Evolutionary conservation across 2,113 vertebrate species (phyloP), one percentile per base, ranked within the genome.

Genomic region (Sarotherodon lohbergeri): DNA sequence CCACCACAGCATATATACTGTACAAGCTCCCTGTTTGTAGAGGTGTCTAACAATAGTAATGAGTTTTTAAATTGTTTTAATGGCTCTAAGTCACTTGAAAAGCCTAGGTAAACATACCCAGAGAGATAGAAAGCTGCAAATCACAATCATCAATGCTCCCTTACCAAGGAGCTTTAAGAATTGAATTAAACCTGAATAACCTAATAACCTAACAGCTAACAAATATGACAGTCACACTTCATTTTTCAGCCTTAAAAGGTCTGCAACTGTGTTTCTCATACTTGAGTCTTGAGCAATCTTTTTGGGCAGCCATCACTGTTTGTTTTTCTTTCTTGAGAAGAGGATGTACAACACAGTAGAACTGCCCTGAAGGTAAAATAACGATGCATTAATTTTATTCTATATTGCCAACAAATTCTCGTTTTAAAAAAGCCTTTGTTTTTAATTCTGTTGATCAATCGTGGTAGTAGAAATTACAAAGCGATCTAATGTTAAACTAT

Each of bases 101-200:
- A 94, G 87, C 59, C 87, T 81, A 81, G 94, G 93, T 91, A 80
- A 9, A 90, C 82, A 85, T 83, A 95, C 93, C 95, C 87, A 94
- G 94, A 91, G 78, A 78, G 84, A 90, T 96, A 96, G 93, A 97
- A 96, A 97, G 95, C 93, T 97, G 96, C 96, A 97, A 97, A 97
- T 97, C 95, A 98, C 97, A 98, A 97, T 97, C 97, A 98, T 97
- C 96, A 94, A 91, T 90, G 95, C 87, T 92, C 93, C 92, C 46
- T 89, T 78, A 88, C 41, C 61, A 66, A 83, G 89, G 92, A 95
- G 88, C 84, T 88, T 91, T 91, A 94, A 94, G 73, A 95, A 80
- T 89, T 96, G 96, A 97, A 96, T 97, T 95, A 98, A 98, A 97
- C 98, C 97, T 98, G 98, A 98, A 98, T 97, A 94, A 94, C 91